A percentile compares a stretch with the other conserved stretches of the same genome.
Evolutionary conservation across 2,113 vertebrate species (phyloP).

Genomic region (Silurus asotus): DNA sequence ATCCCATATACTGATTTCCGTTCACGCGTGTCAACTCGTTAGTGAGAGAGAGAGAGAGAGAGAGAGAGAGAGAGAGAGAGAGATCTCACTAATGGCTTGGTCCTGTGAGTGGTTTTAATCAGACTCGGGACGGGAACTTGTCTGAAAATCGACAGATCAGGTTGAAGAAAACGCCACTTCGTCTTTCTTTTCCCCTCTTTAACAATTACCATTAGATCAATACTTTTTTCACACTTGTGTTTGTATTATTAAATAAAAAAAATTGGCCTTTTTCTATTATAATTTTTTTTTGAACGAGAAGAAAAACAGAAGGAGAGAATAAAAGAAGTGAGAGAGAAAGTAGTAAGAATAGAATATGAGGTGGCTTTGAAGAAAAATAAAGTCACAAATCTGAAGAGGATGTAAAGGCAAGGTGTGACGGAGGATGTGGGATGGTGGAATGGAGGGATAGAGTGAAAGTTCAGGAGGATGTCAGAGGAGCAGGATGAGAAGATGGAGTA

Average conservation of each 20-base stretch:
- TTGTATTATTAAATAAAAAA: background rate
- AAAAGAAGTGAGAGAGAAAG: too few species aligned
- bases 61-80: background rate
- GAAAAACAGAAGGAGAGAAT: too few species aligned
- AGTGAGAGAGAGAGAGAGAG: background rate
- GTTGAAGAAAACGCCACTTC: background rate
- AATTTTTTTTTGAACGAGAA: background rate
- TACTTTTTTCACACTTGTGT: background rate
- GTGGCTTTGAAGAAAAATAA: background rate
- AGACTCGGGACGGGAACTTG: slow-evolving; percentile 2
- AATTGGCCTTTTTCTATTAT: background rate
- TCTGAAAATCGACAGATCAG: background rate
- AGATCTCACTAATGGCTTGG: slow-evolving; percentile 15
- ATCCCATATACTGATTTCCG: slow-evolving; percentile 21
- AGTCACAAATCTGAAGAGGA: background rate
- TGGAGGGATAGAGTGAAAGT: background rate
- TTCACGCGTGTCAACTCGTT: background rate
- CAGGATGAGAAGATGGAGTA: background rate
- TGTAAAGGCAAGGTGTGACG: background rate
- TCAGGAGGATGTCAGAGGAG: background rate
- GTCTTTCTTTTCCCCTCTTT: background rate
- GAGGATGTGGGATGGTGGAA: background rate
- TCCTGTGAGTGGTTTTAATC: background rate
- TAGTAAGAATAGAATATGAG: background rate
- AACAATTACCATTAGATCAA: background rate